Percentiles rank a stretch among this genome's conserved stretches.
Conservation (phyloP, 2,113 vertebrate species). For the Rhinopomastus cyanomelas region DNA sequence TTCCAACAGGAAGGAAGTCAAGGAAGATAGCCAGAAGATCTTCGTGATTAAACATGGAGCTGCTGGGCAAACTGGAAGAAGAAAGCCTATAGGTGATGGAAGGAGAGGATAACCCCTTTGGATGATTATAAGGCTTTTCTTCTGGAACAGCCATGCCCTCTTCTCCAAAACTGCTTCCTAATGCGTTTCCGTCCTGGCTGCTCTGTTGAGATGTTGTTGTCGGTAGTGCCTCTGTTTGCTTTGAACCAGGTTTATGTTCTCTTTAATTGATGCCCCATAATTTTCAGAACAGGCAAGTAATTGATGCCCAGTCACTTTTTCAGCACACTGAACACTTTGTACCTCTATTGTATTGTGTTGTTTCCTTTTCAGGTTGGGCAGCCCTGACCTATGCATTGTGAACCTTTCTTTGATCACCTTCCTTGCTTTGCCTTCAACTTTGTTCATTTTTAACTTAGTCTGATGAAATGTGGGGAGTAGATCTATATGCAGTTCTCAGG, state of each 20-base stretch:
- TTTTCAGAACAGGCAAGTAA: neutral
- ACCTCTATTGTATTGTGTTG: neutral
- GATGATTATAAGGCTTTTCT: no score
- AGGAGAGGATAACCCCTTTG: no score
- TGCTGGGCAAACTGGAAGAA: no score
- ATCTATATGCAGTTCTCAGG: neutral
- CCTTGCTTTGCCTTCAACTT: neutral
- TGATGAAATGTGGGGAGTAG: neutral
- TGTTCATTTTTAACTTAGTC: neutral
- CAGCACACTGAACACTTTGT: fast-evolving
- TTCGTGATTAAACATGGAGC: no score
- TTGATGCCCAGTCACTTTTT: neutral
- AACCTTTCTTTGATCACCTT: neutral
- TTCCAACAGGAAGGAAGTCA: no score
- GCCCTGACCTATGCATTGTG: neutral
- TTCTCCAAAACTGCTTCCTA: neutral
- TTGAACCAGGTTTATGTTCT: neutral
- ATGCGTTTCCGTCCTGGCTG: neutral
- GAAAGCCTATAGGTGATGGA: no score
- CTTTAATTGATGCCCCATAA: neutral
- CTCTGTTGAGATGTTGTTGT: neutral
- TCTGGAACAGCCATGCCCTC: neutral
- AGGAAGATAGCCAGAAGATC: no score
- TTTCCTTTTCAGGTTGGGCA: neutral
- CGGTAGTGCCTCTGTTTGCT: neutral